phyloP scores from a whole-genome alignment of 2,797 vertebrate genomes.

The Cryptoprocta ferox region DNA sequence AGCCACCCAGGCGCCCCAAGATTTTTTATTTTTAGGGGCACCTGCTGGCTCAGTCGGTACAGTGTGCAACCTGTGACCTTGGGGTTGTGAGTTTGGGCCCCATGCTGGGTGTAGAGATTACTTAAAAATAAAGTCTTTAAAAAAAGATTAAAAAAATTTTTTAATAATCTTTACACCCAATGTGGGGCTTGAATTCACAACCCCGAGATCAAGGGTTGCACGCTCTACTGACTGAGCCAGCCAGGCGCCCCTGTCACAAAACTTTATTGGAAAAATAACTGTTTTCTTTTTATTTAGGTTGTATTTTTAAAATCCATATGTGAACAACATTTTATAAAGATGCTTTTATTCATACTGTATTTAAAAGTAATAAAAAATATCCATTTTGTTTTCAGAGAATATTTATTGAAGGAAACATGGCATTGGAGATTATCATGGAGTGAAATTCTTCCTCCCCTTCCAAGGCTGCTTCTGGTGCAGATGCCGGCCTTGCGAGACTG shows the following conservation, averaged over 20 bases:
- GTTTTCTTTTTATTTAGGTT: neutral
- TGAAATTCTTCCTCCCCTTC: neutral
- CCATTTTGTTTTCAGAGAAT: neutral
- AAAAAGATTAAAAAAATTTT: neutral
- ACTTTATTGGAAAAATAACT: neutral
- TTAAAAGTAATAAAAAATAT: neutral
- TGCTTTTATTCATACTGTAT: neutral
- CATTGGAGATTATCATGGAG: neutral
- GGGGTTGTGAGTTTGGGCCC: too few relatives aligned
- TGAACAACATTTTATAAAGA: constrained; percentile 14
- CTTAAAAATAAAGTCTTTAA: too few relatives aligned
- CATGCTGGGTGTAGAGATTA: too few relatives aligned
- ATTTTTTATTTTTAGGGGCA: too few relatives aligned
- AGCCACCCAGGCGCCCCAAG: too few relatives aligned
- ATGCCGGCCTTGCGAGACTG: neutral
- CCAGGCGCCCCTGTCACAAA: neutral
- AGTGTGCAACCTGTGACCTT: too few relatives aligned
- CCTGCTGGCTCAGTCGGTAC: too few relatives aligned
- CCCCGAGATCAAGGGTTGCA: neutral
- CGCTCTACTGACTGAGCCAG: neutral
- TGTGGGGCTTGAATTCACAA: neutral
- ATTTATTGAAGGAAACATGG: neutral
- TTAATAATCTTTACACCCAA: neutral
- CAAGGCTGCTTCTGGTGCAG: neutral
- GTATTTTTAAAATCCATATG: neutral